These are phyloP conservation scores for Hirudo medicinalis DNA, from an alignment of 1,140 invertebrate species.

Conservation along the genomic window DNA sequence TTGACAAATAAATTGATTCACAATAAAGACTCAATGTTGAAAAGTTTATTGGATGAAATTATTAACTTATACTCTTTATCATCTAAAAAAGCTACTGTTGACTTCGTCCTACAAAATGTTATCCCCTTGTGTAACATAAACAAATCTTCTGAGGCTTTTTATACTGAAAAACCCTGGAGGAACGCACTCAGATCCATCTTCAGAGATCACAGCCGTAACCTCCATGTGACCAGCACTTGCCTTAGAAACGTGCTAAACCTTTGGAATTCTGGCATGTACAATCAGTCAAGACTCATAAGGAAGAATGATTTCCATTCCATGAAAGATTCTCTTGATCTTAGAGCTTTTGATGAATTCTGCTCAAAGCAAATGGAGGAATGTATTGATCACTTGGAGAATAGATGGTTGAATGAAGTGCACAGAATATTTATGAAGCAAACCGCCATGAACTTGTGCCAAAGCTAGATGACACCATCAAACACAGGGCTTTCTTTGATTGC, in stretches of 20 bases:
- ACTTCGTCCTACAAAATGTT: conserved; percentile 57
- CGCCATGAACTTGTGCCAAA: conserved; percentile 62
- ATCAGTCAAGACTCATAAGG: conserved; percentile 47
- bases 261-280: conserved; percentile 58
- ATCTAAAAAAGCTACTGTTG: conserved; percentile 37
- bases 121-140: no score
- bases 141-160: no score
- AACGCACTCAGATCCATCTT: conserved; percentile 43
- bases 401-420: conserved; percentile 51
- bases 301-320: conserved; percentile 42
- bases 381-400: conserved; percentile 23
- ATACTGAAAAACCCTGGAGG: conserved; percentile 46
- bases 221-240: conserved; percentile 68
- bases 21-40: conserved; percentile 31
- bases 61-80: conserved; percentile 7
- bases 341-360: conserved; percentile 45
- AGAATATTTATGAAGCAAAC: conserved; percentile 50
- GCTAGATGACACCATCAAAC: conserved; percentile 50
- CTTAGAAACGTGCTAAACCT: conserved; percentile 64
- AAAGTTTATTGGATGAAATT: conserved; percentile 44
- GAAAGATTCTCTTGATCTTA: conserved; percentile 46
- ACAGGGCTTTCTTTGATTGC: conserved; percentile 67
- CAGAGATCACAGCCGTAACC: conserved; percentile 47
- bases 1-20: conserved; percentile 33
- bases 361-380: conserved; percentile 42